Percentiles rank a stretch among this genome's conserved stretches.
Evolutionary conservation across 2,888 invertebrate species (phyloP).

Genomic region (Philereme transversata): DNA sequence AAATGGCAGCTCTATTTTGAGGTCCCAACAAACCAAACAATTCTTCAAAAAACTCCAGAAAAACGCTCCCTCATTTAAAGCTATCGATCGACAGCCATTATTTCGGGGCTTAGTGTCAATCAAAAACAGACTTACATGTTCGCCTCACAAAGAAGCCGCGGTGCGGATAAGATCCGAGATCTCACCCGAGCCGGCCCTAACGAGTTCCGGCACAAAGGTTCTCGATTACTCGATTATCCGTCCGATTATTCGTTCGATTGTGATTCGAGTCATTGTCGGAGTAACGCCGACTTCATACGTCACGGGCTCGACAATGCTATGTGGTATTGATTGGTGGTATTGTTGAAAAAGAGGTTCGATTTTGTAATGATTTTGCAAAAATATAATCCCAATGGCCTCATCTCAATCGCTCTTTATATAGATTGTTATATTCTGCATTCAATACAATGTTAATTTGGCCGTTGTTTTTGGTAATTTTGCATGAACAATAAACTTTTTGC

Average conservation of each 20-base stretch:
- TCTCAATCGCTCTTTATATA: no score
- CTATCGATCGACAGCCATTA: conserved; percentile 53
- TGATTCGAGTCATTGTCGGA: conserved; percentile 56
- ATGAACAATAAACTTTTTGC: no score
- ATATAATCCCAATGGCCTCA: no score
- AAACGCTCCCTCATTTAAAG: conserved; percentile 35
- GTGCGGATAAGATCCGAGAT: conserved; percentile 44
- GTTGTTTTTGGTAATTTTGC: no score
- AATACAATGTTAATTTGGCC: no score
- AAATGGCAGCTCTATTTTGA: not conserved
- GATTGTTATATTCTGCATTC: no score
- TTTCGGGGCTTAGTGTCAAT: conserved; percentile 67
- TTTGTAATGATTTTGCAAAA: no score
- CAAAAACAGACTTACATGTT: conserved; percentile 60
- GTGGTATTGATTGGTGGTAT: conserved; percentile 19
- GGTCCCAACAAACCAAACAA: conserved; percentile 11
- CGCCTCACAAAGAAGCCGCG: conserved; percentile 46
- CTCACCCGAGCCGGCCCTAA: conserved; percentile 52
- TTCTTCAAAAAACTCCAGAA: conserved; percentile 17
- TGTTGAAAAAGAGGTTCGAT: conserved; percentile 1
- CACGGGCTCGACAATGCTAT: conserved; percentile 22
- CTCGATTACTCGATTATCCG: conserved; percentile 55
- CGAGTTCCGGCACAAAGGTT: conserved; percentile 57
- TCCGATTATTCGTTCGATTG: conserved; percentile 47
- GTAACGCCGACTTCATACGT: conserved; percentile 30